phyloP scores from a whole-genome alignment of 2,888 invertebrate species.

The Podotricha telesiphe region DNA sequence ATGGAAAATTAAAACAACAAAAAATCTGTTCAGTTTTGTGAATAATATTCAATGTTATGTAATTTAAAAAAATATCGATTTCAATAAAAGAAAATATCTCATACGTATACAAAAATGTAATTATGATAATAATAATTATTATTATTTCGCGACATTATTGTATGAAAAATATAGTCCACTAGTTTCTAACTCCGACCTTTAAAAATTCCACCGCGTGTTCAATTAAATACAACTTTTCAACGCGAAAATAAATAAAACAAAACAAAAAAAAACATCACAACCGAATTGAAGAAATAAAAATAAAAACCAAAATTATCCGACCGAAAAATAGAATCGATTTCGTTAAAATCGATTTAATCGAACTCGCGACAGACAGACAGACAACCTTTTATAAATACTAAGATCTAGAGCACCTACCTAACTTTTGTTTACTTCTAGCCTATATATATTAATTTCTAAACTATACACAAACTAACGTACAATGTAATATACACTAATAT shows the following conservation, averaged over 20 bases:
- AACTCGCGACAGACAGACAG: constrained; percentile 17
- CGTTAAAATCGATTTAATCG: constrained; percentile 10
- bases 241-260: background rate
- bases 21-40: too few relatives aligned
- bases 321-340: background rate
- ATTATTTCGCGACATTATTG: constrained; percentile 9
- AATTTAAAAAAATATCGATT: too few relatives aligned
- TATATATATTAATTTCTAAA: constrained; percentile 32
- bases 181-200: constrained; percentile 34
- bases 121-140: constrained; percentile 1
- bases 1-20: background rate
- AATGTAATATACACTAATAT: constrained; percentile 35
- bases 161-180: constrained; percentile 40
- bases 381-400: constrained; percentile 46
- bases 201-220: background rate
- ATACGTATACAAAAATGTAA: constrained; percentile 14
- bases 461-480: constrained; percentile 45
- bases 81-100: background rate
- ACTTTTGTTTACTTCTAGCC: constrained; percentile 31
- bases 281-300: background rate
- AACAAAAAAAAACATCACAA: background rate
- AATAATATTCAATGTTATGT: too few relatives aligned
- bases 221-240: background rate
- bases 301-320: too few relatives aligned
- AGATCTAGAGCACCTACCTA: constrained; percentile 50